phyloP scores from a whole-genome alignment of 2,113 vertebrate genomes.

The Pterocles orientalis region DNA sequence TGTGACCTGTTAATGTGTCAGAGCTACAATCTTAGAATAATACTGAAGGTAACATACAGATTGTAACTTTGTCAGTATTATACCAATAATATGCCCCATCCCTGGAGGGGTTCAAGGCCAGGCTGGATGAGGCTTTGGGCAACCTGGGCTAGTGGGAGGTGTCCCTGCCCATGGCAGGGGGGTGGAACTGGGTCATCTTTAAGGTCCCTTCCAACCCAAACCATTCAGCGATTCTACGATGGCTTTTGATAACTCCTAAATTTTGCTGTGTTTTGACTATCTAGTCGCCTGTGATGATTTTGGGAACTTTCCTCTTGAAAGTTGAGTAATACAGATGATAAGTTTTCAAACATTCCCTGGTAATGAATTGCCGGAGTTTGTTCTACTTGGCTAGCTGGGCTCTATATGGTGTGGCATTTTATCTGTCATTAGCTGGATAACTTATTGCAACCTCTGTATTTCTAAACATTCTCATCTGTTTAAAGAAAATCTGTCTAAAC shows the following conservation, averaged over 20 bases:
- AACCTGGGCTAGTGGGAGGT: rapidly evolving
- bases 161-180: not conserved
- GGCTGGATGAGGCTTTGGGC: rapidly evolving
- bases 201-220: rapidly evolving
- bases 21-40: not conserved
- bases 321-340: not conserved
- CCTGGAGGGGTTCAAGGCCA: rapidly evolving
- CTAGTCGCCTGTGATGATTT: not conserved
- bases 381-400: not conserved
- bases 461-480: not conserved
- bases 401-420: not conserved
- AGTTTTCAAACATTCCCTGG: not conserved
- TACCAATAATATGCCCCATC: not conserved
- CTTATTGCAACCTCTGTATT: not conserved
- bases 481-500: not conserved
- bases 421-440: not conserved
- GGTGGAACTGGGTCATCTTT: rapidly evolving
- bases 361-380: not conserved
- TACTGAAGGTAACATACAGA: not conserved
- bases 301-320: not conserved
- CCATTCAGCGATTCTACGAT: rapidly evolving
- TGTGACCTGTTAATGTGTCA: not conserved
- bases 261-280: not conserved
- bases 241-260: not conserved
- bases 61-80: not conserved